phyloP scores from a whole-genome alignment of 2,888 invertebrate genomes.

The Proisotoma minuta region DNA sequence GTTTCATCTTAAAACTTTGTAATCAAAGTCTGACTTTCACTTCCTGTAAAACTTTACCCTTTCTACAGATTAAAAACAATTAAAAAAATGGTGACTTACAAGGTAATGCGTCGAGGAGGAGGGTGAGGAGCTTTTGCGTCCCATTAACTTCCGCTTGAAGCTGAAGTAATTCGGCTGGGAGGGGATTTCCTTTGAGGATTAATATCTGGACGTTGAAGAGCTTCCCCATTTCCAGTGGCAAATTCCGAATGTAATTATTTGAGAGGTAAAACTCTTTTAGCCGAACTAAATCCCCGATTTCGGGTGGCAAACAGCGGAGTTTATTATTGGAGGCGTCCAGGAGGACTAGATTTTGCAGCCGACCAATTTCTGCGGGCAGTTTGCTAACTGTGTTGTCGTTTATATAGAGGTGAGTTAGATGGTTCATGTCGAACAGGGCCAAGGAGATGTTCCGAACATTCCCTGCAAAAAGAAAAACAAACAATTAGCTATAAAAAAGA shows the following conservation, averaged over 20 bases:
- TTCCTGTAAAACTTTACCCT: too few relatives aligned
- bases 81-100: too few relatives aligned
- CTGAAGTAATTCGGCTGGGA: constrained; percentile 84
- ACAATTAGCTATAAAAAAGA: neutral
- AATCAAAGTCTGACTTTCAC: too few relatives aligned
- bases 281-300: constrained; percentile 92
- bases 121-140: constrained; percentile 86
- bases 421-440: constrained; percentile 81
- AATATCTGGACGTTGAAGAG: constrained; percentile 91
- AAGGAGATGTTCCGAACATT: constrained; percentile 91
- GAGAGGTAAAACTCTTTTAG: constrained; percentile 90
- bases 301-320: constrained; percentile 86
- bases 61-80: too few relatives aligned
- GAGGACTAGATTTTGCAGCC: constrained; percentile 74
- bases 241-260: constrained; percentile 85
- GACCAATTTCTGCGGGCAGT: constrained; percentile 85
- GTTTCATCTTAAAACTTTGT: too few relatives aligned
- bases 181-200: constrained; percentile 88
- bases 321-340: constrained; percentile 94
- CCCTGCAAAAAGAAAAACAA: constrained; percentile 59
- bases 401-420: constrained; percentile 89
- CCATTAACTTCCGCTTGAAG: constrained; percentile 91
- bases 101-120: constrained; percentile 92
- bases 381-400: constrained; percentile 91
- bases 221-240: constrained; percentile 96